Percentiles rank a stretch among this genome's conserved stretches.
phyloP scores from a whole-genome alignment of 2,797 vertebrate species.

The Thaleichthys pacificus region DNA sequence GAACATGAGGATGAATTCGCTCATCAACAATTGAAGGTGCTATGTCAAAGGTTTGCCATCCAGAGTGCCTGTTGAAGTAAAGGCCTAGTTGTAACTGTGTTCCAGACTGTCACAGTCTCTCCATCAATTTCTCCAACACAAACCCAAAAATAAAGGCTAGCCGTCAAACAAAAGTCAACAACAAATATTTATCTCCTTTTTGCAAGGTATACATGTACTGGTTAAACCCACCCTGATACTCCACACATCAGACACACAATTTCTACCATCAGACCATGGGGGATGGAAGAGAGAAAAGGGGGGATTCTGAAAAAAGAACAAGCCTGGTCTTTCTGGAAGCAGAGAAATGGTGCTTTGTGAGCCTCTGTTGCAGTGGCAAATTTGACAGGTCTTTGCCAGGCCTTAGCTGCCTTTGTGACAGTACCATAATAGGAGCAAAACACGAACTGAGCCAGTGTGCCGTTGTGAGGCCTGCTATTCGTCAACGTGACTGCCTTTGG shows the following conservation, averaged over 20 bases:
- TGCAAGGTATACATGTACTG: constrained; percentile 76
- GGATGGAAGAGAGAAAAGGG: constrained; percentile 21
- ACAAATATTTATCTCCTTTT: constrained; percentile 80
- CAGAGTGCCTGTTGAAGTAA: neutral
- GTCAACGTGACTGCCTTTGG: constrained; percentile 86
- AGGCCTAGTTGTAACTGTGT: constrained; percentile 9
- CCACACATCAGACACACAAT: constrained; percentile 34
- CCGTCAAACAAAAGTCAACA: constrained; percentile 87
- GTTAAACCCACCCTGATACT: constrained; percentile 58
- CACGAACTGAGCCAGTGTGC: constrained; percentile 89
- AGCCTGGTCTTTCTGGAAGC: constrained; percentile 72
- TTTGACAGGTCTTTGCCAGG: constrained; percentile 92
- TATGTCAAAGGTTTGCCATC: neutral
- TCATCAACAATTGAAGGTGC: neutral
- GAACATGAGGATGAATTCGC: neutral
- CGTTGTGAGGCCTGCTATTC: constrained; percentile 80
- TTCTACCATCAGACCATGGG: too few relatives aligned
- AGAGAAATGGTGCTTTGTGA: constrained; percentile 89
- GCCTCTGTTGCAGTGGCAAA: constrained; percentile 82
- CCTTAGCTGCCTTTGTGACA: constrained; percentile 90
- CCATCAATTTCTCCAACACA: constrained; percentile 79
- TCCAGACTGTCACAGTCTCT: constrained; percentile 66
- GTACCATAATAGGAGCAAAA: constrained; percentile 87
- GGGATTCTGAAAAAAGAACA: constrained; percentile 71
- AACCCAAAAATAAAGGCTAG: constrained; percentile 73